phyloP scores from a whole-genome alignment of 1,140 invertebrate genomes.

The Megathymus violae region DNA sequence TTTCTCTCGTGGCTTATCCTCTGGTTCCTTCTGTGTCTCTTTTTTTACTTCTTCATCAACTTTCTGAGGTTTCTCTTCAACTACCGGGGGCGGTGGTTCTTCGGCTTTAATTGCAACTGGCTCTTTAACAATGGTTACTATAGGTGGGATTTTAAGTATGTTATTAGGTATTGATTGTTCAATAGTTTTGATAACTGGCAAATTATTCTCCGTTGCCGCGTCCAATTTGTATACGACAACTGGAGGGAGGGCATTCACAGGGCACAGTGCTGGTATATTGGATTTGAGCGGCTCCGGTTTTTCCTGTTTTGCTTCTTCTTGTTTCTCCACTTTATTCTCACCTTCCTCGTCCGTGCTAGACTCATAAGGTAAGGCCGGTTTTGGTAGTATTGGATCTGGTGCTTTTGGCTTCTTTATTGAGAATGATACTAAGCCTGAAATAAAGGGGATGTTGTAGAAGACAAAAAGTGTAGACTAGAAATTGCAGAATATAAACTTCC shows the following conservation, averaged over 20 bases:
- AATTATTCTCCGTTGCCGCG: constrained; percentile 41
- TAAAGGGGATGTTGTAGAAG: too few species aligned
- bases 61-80: constrained; percentile 31
- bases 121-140: constrained; percentile 44
- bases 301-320: constrained; percentile 39
- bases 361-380: constrained; percentile 89
- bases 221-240: constrained; percentile 72
- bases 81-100: background rate
- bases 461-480: too few species aligned
- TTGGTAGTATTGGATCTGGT: constrained; percentile 87
- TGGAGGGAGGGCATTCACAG: constrained; percentile 51
- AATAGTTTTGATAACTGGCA: constrained; percentile 50
- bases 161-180: constrained; percentile 45
- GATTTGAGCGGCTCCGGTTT: constrained; percentile 47
- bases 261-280: constrained; percentile 38
- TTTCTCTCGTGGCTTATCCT: constrained; percentile 40
- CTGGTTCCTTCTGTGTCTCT: constrained; percentile 31
- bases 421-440: constrained; percentile 89
- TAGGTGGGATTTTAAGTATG: constrained; percentile 30
- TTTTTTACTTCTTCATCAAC: constrained; percentile 36
- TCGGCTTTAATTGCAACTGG: constrained; percentile 33
- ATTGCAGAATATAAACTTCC: too few species aligned
- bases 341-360: constrained; percentile 88
- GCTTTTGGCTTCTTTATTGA: constrained; percentile 93
- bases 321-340: constrained; percentile 58